A percentile compares a stretch with the other conserved stretches of the same genome.
Conservation (phyloP, 2,113 vertebrate species). For the Todiramphus chloris region DNA sequence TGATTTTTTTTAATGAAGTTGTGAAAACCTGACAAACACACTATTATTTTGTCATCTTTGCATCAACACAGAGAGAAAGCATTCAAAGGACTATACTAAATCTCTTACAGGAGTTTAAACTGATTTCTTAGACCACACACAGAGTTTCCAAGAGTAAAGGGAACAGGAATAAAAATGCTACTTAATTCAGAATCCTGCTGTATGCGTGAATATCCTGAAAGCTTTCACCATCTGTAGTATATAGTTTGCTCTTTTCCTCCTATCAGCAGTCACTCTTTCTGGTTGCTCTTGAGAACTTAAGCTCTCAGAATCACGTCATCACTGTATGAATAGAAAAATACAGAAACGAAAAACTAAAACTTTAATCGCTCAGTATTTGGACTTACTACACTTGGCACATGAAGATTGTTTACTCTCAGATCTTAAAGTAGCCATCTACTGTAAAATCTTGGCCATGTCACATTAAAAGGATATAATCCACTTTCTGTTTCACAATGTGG, state of each 20-base stretch:
- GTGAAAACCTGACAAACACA: neutral
- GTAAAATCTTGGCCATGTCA: neutral
- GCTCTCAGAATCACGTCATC: neutral
- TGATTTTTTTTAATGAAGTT: neutral
- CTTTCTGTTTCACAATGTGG: neutral
- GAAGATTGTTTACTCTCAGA: neutral
- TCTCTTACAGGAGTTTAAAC: neutral
- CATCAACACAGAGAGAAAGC: neutral
- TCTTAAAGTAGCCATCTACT: neutral
- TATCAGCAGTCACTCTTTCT: neutral
- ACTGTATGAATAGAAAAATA: neutral
- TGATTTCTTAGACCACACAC: neutral
- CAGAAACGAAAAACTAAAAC: neutral
- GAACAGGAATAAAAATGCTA: neutral
- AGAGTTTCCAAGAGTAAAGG: neutral
- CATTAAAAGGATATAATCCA: neutral
- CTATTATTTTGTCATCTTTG: neutral
- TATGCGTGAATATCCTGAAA: neutral
- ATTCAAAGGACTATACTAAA: neutral
- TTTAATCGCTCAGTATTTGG: neutral
- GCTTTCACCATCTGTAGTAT: neutral
- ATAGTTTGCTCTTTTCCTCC: neutral
- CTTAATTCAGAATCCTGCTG: neutral
- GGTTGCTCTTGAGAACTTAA: neutral
- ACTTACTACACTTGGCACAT: neutral